Evolutionary conservation across 2,888 invertebrate species (phyloP).

Genomic region (Drosophila pseudotakahashii): DNA sequence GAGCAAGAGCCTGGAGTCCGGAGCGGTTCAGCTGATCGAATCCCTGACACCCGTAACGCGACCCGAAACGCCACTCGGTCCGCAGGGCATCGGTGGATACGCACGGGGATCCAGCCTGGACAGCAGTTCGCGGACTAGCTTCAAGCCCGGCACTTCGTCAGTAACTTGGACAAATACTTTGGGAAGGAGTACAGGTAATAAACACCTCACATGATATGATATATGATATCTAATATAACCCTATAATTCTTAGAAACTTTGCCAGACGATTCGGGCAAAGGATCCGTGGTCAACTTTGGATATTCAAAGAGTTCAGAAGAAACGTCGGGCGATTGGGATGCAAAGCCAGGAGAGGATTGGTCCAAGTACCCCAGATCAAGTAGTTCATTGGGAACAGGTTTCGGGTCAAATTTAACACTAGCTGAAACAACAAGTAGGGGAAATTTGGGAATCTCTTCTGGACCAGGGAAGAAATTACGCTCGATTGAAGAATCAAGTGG

Average conservation of each 20-base stretch:
- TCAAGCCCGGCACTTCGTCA: neutral
- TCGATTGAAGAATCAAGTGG: neutral
- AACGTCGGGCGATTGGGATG: neutral
- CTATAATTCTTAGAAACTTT: neutral
- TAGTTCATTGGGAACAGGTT: neutral
- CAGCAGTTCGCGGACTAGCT: slow-evolving; percentile 6
- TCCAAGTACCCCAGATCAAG: neutral
- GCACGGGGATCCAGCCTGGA: slow-evolving; percentile 9
- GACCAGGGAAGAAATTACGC: neutral
- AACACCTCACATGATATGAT: too few relatives aligned
- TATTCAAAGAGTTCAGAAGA: neutral
- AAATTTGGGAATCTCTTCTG: neutral
- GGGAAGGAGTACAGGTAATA: neutral
- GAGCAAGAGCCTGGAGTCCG: slow-evolving; percentile 2
- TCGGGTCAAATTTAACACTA: neutral
- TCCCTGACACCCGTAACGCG: neutral
- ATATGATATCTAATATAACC: too few relatives aligned
- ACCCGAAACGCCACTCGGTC: neutral
- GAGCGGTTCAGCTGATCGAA: neutral
- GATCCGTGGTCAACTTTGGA: neutral
- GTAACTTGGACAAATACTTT: neutral
- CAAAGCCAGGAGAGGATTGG: neutral
- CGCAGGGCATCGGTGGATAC: neutral
- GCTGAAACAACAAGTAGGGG: too few relatives aligned
- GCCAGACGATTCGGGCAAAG: neutral